These are phyloP conservation scores for Oreochromis niloticus DNA, from an alignment of 2,113 vertebrate genomes.

Conservation along the genomic window DNA sequence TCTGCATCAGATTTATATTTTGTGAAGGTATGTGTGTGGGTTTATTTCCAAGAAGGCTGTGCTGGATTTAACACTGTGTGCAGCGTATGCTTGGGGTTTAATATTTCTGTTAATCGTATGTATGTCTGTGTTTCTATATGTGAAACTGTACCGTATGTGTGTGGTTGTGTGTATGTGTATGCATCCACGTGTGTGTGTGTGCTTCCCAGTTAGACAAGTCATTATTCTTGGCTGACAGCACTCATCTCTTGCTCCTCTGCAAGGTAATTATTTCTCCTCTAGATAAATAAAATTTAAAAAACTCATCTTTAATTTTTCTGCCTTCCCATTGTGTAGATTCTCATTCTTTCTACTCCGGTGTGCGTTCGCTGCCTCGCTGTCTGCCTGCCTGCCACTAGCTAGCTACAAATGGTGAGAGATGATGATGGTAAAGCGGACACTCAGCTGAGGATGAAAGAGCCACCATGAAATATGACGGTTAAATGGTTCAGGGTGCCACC, in stretches of 20 bases:
- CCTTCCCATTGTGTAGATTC: conserved; percentile 42
- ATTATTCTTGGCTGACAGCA: conserved; percentile 56
- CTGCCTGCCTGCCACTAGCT: background rate
- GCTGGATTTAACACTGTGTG: background rate
- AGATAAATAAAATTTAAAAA: conserved; percentile 42
- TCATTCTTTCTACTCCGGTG: conserved; percentile 16
- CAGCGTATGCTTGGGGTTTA: background rate
- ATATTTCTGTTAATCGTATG: background rate
- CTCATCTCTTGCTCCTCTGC: conserved; percentile 42
- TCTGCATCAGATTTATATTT: background rate
- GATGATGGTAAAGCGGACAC: background rate
- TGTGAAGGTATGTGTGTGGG: background rate
- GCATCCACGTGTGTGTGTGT: background rate
- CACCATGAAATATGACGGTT: background rate
- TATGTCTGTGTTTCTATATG: background rate
- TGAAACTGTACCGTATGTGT: background rate
- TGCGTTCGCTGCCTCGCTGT: background rate
- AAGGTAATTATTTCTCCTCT: conserved; percentile 50
- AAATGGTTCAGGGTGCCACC: background rate
- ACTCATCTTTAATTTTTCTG: conserved; percentile 53
- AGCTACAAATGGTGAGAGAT: background rate
- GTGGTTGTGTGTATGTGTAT: background rate
- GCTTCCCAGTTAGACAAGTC: conserved; percentile 38
- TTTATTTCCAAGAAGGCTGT: background rate
- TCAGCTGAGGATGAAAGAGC: conserved; percentile 5